A percentile compares a stretch with the other conserved stretches of the same genome.
Evolutionary conservation across 2,797 vertebrate species (phyloP).

Genomic region (Sebastolobus altivelis): DNA sequence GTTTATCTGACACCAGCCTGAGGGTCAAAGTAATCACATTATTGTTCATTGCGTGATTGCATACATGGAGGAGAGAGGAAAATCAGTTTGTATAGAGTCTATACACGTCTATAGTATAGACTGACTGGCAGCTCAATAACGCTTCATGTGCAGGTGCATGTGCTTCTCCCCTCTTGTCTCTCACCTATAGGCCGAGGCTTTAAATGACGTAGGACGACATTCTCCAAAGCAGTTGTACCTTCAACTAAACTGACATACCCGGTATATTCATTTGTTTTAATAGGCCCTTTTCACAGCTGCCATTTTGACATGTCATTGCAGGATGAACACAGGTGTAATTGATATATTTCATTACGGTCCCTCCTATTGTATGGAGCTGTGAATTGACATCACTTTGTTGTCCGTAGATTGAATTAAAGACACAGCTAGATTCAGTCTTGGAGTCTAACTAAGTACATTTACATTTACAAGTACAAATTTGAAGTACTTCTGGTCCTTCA

Average conservation of each 20-base stretch:
- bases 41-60: background rate
- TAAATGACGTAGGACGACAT: slow-evolving; percentile 27
- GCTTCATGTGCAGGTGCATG: slow-evolving; percentile 40
- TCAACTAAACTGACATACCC: background rate
- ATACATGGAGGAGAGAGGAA: slow-evolving; percentile 7
- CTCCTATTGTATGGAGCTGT: background rate
- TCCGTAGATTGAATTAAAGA: background rate
- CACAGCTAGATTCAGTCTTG: background rate
- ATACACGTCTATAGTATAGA: slow-evolving; percentile 3
- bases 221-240: slow-evolving; percentile 14
- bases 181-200: slow-evolving; percentile 35
- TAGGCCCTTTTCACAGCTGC: too few species aligned
- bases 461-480: background rate
- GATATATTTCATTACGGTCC: too few species aligned
- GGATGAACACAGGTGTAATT: too few species aligned
- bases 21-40: background rate
- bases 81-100: slow-evolving; percentile 15
- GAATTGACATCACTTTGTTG: background rate
- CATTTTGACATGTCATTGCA: too few species aligned
- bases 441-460: background rate
- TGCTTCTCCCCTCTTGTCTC: slow-evolving; percentile 9
- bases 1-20: slow-evolving; percentile 17
- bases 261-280: too few species aligned
- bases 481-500: background rate
- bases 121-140: slow-evolving; percentile 24